A percentile compares a stretch with the other conserved stretches of the same genome.
Evolutionary conservation across 2,113 vertebrate genomes (phyloP).

Genomic region (Istiophorus platypterus): DNA sequence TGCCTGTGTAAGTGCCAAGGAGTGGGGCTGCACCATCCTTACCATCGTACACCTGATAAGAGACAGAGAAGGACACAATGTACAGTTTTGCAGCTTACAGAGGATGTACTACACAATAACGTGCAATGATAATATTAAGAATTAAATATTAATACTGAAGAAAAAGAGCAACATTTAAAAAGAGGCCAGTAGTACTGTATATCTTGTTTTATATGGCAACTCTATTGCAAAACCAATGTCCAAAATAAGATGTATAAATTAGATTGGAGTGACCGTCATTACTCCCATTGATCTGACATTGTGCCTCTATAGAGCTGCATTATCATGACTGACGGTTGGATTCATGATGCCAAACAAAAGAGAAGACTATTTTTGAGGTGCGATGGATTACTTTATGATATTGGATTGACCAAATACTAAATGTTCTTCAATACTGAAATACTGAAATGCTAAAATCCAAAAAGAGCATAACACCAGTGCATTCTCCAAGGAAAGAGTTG

Average conservation of each 20-base stretch:
- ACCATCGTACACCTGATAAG: constrained; percentile 93
- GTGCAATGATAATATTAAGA: constrained; percentile 24
- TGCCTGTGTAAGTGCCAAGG: constrained; percentile 90
- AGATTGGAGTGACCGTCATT: constrained; percentile 16
- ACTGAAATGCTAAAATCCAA: not conserved
- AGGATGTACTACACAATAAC: constrained; percentile 12
- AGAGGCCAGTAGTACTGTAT: constrained; percentile 21
- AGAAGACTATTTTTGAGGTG: not conserved
- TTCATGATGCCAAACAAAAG: constrained; percentile 6
- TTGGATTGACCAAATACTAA: not conserved
- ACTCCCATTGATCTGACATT: constrained; percentile 27
- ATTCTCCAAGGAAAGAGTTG: not conserved
- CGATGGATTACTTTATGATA: not conserved
- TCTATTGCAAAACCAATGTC: constrained; percentile 44
- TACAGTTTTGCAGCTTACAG: not conserved
- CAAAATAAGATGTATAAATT: constrained; percentile 33
- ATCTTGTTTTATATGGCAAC: constrained; percentile 32
- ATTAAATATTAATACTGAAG: constrained; percentile 47
- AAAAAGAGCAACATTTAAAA: constrained; percentile 35
- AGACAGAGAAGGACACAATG: constrained; percentile 19
- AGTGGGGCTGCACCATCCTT: constrained; percentile 90
- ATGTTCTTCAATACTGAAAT: not conserved
- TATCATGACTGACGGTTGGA: constrained; percentile 3
- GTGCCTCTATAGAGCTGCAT: constrained; percentile 1
- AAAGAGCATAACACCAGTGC: not conserved